A percentile compares a stretch with the other conserved stretches of the same genome.
Evolutionary conservation across 2,113 vertebrate species (phyloP).

Genomic region (Actinemys pallida): DNA sequence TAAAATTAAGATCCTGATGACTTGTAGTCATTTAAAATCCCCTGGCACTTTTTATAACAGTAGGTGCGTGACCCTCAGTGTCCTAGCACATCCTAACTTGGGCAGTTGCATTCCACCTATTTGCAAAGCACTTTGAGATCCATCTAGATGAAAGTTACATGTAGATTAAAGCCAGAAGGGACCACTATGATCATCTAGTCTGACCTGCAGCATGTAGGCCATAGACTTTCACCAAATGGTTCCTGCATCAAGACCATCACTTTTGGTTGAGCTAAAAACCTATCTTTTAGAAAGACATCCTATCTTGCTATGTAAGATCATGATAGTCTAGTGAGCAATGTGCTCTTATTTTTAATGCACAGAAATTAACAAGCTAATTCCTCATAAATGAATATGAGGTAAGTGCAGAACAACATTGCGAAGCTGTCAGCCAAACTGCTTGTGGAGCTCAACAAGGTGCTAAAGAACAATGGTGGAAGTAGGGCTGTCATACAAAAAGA

Average conservation of each 20-base stretch:
- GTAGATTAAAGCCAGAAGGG: not conserved
- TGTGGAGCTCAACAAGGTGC: fast-evolving
- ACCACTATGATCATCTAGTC: not conserved
- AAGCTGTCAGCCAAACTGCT: not conserved
- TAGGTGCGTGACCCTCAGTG: not conserved
- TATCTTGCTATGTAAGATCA: fast-evolving
- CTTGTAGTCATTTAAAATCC: fast-evolving
- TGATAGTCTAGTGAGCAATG: not conserved
- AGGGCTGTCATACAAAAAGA: not conserved
- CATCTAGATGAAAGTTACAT: not conserved
- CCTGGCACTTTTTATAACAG: fast-evolving
- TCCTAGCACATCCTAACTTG: not conserved
- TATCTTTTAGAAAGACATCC: not conserved
- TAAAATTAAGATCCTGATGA: not conserved
- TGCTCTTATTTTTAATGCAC: not conserved
- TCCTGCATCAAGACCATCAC: not conserved
- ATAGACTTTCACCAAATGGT: not conserved
- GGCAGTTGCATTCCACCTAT: not conserved
- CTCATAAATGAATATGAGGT: fast-evolving
- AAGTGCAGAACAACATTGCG: not conserved
- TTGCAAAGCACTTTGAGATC: not conserved
- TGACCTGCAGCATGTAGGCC: not conserved
- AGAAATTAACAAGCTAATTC: not conserved
- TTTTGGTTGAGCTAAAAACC: not conserved
- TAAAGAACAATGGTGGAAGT: fast-evolving